These are phyloP conservation scores for Steromphala cineraria DNA, from an alignment of 2,888 invertebrate species.

Conservation along the genomic window DNA sequence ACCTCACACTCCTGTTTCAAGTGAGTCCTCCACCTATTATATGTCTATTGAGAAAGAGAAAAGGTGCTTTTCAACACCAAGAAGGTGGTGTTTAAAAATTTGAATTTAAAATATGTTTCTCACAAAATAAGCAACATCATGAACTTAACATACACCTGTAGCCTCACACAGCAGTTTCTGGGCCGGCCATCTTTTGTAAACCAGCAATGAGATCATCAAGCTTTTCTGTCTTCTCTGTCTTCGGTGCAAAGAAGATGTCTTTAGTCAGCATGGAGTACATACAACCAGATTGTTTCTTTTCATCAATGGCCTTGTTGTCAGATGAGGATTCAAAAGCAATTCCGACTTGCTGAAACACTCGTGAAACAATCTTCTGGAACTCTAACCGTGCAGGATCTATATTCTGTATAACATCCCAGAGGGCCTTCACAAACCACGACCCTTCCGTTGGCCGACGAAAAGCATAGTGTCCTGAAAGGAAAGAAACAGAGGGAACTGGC, in stretches of 20 bases:
- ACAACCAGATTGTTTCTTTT: conserved; percentile 55
- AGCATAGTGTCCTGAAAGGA: conserved; percentile 47
- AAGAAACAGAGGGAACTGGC: too few species aligned
- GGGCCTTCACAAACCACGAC: conserved; percentile 51
- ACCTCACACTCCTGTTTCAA: too few species aligned
- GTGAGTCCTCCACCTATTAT: too few species aligned
- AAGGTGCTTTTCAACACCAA: too few species aligned
- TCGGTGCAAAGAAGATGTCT: conserved; percentile 43
- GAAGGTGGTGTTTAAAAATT: too few species aligned
- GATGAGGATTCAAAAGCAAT: conserved; percentile 41
- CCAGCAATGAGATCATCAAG: too few species aligned
- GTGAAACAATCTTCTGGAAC: conserved; percentile 44
- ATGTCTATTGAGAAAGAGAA: too few species aligned
- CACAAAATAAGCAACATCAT: too few species aligned
- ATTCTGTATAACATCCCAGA: conserved; percentile 43
- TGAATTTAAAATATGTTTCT: too few species aligned
- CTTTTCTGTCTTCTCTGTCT: background rate
- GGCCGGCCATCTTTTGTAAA: too few species aligned
- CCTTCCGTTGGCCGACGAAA: conserved; percentile 53
- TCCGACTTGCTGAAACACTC: conserved; percentile 43
- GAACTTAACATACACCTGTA: too few species aligned
- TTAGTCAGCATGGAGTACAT: conserved; percentile 56
- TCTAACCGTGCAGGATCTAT: conserved; percentile 29
- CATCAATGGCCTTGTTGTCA: conserved; percentile 33
- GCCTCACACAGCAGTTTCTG: too few species aligned